Base-by-base conservation (phyloP, 1,140 invertebrate species). In the Drosophila quadrilineata region DNA sequence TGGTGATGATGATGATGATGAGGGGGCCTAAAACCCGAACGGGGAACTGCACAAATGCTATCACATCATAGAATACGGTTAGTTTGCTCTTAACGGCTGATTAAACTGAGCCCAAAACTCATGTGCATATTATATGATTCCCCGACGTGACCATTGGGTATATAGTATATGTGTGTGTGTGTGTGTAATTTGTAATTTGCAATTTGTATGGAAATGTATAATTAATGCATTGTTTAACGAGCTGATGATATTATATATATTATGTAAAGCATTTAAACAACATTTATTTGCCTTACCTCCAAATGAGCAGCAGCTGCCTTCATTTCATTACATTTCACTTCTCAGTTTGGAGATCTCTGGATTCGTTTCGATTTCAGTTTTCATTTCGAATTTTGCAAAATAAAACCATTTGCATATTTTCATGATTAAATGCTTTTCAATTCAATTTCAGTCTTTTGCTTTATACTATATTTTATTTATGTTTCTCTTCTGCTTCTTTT, bases 371-470 rank as follows among this genome's bases (percentile, higher is more conserved):
- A 10, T 14, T 22, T 24, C 40, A n/a, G 21, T 22, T 22, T 43
- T 17, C 43, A 17, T 35, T 49, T 21, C 43, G 43, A 24, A 60
- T n/a, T n/a, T n/a, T n/a, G n/a, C n/a, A n/a, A n/a, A n/a, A n/a
- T n/a, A n/a, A n/a, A n/a, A n/a, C n/a, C n/a, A 80, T 80, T 80
- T 84, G 49, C 77, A 66, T 52, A 72, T 84, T 62, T 82, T 70
- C 67, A 82, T 82, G 79, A 65, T 80, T 84, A 66, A 82, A 84
- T 84, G 76, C 45, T 77, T 76, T 84, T 72, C 69, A 73, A 72
- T 82, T 82, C 63, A 72, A 66, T 85, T 73, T 72, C 36, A n/a
- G n/a, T n/a, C n/a, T n/a, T n/a, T n/a, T n/a, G n/a, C n/a, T n/a
- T n/a, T n/a, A n/a, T 43, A 40, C 19, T 33, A 9, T 16, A 43